These are phyloP conservation scores for Sebastes taczanowskii DNA, from an alignment of 2,797 vertebrate species.

Conservation along the genomic window DNA sequence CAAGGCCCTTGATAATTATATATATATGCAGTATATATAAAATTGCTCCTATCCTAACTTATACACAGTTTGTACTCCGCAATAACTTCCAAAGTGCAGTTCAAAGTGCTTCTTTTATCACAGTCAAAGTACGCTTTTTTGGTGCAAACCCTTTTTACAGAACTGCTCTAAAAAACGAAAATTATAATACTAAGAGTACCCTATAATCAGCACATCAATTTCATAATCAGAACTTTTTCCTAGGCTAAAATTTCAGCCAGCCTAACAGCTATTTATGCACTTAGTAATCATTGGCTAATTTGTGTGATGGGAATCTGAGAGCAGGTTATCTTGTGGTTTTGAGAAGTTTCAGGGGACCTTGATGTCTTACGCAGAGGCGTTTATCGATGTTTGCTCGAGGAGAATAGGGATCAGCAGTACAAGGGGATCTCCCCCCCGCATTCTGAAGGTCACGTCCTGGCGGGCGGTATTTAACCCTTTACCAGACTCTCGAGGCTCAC, in stretches of 20 bases:
- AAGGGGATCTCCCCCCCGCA: no score
- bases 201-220: conserved; percentile 38
- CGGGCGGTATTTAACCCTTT: no score
- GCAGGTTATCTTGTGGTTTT: neutral
- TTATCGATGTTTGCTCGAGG: neutral
- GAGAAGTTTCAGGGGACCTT: neutral
- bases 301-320: neutral
- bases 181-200: neutral
- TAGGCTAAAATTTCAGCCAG: neutral
- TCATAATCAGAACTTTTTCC: conserved; percentile 19
- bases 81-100: neutral
- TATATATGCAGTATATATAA: neutral
- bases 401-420: neutral
- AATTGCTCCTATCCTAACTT: neutral
- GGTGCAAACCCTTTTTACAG: no score
- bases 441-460: no score
- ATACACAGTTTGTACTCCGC: neutral
- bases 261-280: neutral
- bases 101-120: neutral
- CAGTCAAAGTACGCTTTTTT: neutral
- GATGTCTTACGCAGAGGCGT: neutral
- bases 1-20: neutral
- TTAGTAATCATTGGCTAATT: conserved; percentile 36
- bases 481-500: no score
- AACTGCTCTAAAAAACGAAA: neutral